Conservation (phyloP, 2,888 invertebrate genomes). For the Drosophila mettleri region DNA sequence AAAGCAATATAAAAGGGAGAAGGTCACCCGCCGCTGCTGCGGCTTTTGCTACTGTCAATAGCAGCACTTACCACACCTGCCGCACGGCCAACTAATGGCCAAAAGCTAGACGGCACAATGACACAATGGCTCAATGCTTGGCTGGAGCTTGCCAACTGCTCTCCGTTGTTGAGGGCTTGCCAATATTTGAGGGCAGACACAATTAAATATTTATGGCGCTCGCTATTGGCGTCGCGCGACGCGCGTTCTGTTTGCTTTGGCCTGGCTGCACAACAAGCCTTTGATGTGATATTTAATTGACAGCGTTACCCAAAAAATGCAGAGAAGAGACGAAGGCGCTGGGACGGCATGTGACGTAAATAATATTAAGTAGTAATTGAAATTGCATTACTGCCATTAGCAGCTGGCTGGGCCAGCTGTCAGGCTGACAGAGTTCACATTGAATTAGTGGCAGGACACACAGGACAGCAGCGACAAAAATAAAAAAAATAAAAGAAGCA, state of each 20-base stretch:
- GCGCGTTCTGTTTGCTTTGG: constrained; percentile 29
- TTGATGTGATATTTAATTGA: constrained; percentile 52
- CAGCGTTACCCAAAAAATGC: background rate
- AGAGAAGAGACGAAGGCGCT: background rate
- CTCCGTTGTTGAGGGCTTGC: constrained; percentile 44
- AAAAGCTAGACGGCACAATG: constrained; percentile 31
- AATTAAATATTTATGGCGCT: constrained; percentile 61
- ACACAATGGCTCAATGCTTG: constrained; percentile 30
- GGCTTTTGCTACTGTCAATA: constrained; percentile 44
- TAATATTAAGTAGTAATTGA: constrained; percentile 66
- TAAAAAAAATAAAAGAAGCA: constrained; percentile 6
- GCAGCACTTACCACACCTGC: constrained; percentile 53
- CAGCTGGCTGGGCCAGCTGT: constrained; percentile 30
- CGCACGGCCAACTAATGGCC: constrained; percentile 42
- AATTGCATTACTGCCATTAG: constrained; percentile 74
- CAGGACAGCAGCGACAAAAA: too few relatives aligned
- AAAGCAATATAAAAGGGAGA: background rate
- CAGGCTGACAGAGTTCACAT: constrained; percentile 55
- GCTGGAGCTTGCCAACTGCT: constrained; percentile 31
- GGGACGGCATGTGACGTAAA: constrained; percentile 43
- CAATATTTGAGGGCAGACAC: constrained; percentile 54
- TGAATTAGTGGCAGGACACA: constrained; percentile 49
- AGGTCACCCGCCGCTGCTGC: constrained; percentile 16
- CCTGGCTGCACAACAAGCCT: constrained; percentile 32
- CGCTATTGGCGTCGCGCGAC: constrained; percentile 30